Conservation (phyloP, 2,797 vertebrate genomes). For the Cynodonichthys magdalenae region DNA sequence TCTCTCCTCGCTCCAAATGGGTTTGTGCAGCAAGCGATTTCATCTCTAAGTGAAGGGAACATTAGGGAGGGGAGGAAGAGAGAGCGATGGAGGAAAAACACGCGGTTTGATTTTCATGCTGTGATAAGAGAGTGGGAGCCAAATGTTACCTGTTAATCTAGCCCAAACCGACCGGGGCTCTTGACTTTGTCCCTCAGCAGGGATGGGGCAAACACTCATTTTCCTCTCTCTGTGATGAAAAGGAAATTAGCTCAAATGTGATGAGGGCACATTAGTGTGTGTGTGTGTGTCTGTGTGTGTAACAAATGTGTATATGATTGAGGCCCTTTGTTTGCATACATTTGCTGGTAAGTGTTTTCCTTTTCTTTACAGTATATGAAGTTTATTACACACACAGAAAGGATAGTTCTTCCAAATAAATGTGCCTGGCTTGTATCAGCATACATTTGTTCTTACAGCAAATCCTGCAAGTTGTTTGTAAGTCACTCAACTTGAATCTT, state of each 20-base stretch:
- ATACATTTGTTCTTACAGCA: slow-evolving; percentile 19
- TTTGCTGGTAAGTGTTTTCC: slow-evolving; percentile 26
- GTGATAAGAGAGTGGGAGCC: slow-evolving; percentile 87
- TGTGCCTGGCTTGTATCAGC: slow-evolving; percentile 54
- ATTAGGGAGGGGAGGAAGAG: slow-evolving; percentile 82
- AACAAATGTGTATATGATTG: slow-evolving; percentile 51
- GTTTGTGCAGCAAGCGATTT: slow-evolving; percentile 99
- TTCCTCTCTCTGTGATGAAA: slow-evolving; percentile 83
- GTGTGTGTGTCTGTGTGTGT: slow-evolving; percentile 9
- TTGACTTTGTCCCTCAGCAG: slow-evolving; percentile 85
- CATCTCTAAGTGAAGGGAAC: slow-evolving; percentile 99
- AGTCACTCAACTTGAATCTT: slow-evolving; percentile 9
- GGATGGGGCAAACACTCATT: slow-evolving; percentile 83
- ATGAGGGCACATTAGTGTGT: slow-evolving; percentile 78
- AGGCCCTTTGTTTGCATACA: slow-evolving; percentile 37
- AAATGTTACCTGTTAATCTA: slow-evolving; percentile 89
- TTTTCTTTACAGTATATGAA: slow-evolving; percentile 24
- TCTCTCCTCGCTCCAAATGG: slow-evolving; percentile 98
- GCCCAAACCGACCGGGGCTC: slow-evolving; percentile 80
- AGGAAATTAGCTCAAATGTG: slow-evolving; percentile 82
- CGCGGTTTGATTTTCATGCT: slow-evolving; percentile 93
- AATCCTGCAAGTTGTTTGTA: slow-evolving; percentile 3
- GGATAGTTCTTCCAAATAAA: slow-evolving; percentile 56
- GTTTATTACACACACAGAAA: slow-evolving; percentile 41
- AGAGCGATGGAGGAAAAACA: slow-evolving; percentile 87